Evolutionary conservation across 2,113 vertebrate genomes (phyloP), one percentile per base, ranked within the genome.

Genomic region (Brevimyrus niger): DNA sequence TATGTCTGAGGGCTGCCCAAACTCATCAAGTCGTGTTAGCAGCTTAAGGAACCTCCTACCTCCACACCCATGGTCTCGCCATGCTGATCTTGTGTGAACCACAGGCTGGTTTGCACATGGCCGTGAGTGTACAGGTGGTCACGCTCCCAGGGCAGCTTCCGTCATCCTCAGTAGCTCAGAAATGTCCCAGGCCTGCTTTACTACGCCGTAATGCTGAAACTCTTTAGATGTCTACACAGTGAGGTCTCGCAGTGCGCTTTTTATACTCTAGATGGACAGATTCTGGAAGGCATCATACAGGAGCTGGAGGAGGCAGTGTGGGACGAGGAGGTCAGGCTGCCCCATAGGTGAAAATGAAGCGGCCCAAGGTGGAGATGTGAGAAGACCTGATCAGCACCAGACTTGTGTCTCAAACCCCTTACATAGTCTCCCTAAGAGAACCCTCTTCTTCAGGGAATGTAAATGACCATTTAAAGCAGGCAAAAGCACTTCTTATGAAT

Each of bases 311-410:
- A 82, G 38, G 76, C 17, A 46, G 76, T 42, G 17, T 23, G 8
- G 76, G 38, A 82, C 7, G 15, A 23, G 42, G 35, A 23, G 76
- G 38, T 3, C 91, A 95, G 94, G 90, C 92, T 95, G 90, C 94
- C 94, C 0, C 94, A 95, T 89, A 94, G 94, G 0, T 87, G 89
- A 93, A 94, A 51, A 94, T 89, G 4, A 89, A 85, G 88, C 83
- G 93, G 19, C 95, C 94, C 69, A 94, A 93, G 0, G 89, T 94
- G 92, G 96, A 96, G 89, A 93, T 95, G 10, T 95, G 95, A 92
- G 76, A 86, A 19, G 95, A 84, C 9, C 42, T 46, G 19, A 19
- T 9, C 19, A 17, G 46, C 38, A 47, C 7, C 82, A n/a, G 44
- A 35, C n/a, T 47, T 47, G 82, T 84, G 80, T 90, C 94, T 0